phyloP scores from a whole-genome alignment of 2,888 invertebrate species.

The Phalera bucephala region DNA sequence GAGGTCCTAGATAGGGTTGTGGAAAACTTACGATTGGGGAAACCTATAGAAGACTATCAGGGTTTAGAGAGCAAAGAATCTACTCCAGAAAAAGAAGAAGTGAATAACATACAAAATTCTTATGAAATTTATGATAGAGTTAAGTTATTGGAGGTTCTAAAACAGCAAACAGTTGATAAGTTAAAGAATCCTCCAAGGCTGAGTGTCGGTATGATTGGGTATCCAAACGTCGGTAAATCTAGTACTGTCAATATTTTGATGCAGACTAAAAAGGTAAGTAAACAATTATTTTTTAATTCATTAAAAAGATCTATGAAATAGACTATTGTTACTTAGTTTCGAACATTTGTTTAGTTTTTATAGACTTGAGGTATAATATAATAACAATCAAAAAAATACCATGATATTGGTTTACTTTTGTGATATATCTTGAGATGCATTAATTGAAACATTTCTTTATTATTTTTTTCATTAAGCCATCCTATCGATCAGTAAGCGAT shows the following conservation, averaged over 20 bases:
- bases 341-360: slow-evolving; percentile 1
- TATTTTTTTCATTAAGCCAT: too few species aligned
- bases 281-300: too few species aligned
- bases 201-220: slow-evolving; percentile 97
- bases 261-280: slow-evolving; percentile 88
- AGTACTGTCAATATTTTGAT: slow-evolving; percentile 98
- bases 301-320: too few species aligned
- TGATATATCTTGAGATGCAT: too few species aligned
- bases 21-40: slow-evolving; percentile 62
- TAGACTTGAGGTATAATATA: too few species aligned
- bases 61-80: slow-evolving; percentile 13
- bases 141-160: slow-evolving; percentile 88
- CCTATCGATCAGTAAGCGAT: too few species aligned
- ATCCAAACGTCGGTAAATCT: slow-evolving; percentile 99
- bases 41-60: slow-evolving; percentile 50
- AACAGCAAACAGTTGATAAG: slow-evolving; percentile 69
- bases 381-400: too few species aligned
- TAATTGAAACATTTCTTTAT: too few species aligned
- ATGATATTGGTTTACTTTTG: too few species aligned
- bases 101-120: slow-evolving; percentile 68
- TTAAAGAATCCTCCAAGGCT: slow-evolving; percentile 81
- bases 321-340: slow-evolving; percentile 2
- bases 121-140: slow-evolving; percentile 85
- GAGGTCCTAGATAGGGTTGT: slow-evolving; percentile 69
- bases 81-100: slow-evolving; percentile 15